Evolutionary conservation across 2,797 vertebrate genomes (phyloP), one percentile per base, ranked within the genome.

Genomic region (Zalophus californianus): DNA sequence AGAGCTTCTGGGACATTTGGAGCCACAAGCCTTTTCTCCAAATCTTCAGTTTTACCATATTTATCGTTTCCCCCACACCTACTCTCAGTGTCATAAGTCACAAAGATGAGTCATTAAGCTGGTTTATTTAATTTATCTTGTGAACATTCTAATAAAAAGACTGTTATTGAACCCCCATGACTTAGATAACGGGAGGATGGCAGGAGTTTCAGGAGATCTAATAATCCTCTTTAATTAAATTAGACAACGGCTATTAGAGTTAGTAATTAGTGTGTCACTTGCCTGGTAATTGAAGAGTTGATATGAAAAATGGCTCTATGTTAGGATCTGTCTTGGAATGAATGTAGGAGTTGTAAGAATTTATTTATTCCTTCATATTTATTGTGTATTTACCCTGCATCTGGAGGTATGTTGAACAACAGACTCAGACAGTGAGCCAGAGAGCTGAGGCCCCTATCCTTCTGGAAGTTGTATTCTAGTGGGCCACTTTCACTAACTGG

Each of bases 211-310:
- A 77, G 66, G n/a, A 92, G 72, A 60, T 20, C 54, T 64, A 97
- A 96, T 95, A 92, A 93, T 93, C 41, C 27, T 13, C 54, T 60
- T 91, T 96, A 92, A 96, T 96, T 97, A 96, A 94, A 95, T 84
- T 82, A 73, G 87, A 88, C 90, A 92, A 85, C 62, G 58, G 70
- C 79, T 35, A 50, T 95, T 95, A 93, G 90, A 87, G 70, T 48
- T 54, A 77, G 75, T 60, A 87, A 96, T 96, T 82, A 96, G 90
- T 84, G 35, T 92, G 35, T 92, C 89, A 72, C 35, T 91, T 92
- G 75, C 64, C 70, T 78, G 41, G 54, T 86, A 92, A 96, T 86
- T 90, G 70, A 92, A 96, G 56, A 21, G 62, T 80, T 95, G 68
- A 7, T 52, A 56, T 97, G 90, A 97, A 96, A 94, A 95, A 87